A percentile compares a stretch with the other conserved stretches of the same genome.
phyloP scores from a whole-genome alignment of 92 coral and sea anemone species.

The Umimayanthus kanabou region DNA sequence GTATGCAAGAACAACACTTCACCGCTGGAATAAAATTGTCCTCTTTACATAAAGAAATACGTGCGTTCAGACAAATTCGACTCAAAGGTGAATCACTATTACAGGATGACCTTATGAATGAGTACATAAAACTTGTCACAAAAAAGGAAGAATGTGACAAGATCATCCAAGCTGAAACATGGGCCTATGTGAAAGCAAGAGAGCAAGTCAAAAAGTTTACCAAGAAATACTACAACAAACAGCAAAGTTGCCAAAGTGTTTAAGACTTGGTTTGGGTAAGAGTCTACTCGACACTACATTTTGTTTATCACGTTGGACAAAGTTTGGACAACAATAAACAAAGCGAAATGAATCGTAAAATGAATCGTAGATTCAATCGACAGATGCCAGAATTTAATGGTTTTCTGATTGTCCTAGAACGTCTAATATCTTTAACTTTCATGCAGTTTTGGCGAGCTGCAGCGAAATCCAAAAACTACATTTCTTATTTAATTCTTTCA shows the following conservation, averaged over 20 bases:
- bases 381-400: not conserved
- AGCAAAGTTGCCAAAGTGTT: not conserved
- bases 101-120: constrained; percentile 29
- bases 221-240: not conserved
- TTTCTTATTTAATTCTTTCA: no score
- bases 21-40: constrained; percentile 23
- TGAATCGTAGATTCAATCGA: not conserved
- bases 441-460: not conserved
- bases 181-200: constrained; percentile 43
- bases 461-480: not conserved
- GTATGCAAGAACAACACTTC: constrained; percentile 26
- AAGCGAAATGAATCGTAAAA: no score
- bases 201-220: constrained; percentile 11
- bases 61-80: constrained; percentile 31
- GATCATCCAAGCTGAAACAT: constrained; percentile 43
- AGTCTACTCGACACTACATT: not conserved
- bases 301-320: not conserved
- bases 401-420: not conserved
- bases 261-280: not conserved
- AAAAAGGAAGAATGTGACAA: constrained; percentile 26
- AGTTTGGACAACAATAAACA: not conserved
- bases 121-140: constrained; percentile 15
- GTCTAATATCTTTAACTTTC: not conserved
- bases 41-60: constrained; percentile 30
- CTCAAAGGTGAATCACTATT: constrained; percentile 19